Conservation (phyloP, 2,113 vertebrate species). For the Condylura cristata region DNA sequence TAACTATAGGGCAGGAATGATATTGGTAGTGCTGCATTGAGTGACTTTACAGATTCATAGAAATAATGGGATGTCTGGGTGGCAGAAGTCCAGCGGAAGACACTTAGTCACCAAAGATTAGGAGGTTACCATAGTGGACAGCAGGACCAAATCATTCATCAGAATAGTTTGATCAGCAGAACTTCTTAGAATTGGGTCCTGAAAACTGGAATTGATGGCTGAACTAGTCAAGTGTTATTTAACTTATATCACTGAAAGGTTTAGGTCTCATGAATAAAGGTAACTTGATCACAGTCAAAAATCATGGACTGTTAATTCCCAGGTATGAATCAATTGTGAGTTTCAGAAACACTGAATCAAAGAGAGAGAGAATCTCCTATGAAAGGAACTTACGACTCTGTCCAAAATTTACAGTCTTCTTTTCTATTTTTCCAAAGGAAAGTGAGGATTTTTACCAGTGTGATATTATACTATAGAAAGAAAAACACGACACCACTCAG, state of each 20-base stretch:
- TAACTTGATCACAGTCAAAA: neutral
- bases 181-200: neutral
- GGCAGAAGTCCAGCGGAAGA: neutral
- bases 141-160: neutral
- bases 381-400: neutral
- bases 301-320: neutral
- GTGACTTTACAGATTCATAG: neutral
- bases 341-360: neutral
- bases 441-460: neutral
- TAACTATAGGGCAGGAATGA: neutral
- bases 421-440: neutral
- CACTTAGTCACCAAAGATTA: neutral
- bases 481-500: neutral
- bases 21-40: neutral
- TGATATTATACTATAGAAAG: neutral
- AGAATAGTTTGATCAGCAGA: neutral
- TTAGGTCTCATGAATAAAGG: neutral
- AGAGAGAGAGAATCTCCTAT: neutral
- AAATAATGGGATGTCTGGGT: neutral
- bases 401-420: neutral
- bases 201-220: neutral
- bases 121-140: neutral
- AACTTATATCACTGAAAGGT: neutral
- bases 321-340: neutral
- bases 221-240: neutral